A percentile compares a stretch with the other conserved stretches of the same genome.
phyloP scores from a whole-genome alignment of 2,113 vertebrate species.

The Piaya cayana region DNA sequence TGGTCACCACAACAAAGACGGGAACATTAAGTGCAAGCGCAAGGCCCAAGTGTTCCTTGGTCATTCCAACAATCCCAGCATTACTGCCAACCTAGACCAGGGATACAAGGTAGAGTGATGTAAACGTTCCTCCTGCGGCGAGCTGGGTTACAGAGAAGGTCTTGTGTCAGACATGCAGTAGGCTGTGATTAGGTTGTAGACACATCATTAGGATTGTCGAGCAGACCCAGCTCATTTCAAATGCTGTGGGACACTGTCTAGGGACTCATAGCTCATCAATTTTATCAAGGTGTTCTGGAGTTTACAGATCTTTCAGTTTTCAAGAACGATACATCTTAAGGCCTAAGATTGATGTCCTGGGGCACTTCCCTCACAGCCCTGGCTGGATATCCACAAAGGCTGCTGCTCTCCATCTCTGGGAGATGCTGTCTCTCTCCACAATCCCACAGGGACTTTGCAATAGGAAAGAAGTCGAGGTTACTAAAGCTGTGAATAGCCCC shows the following conservation, averaged over 20 bases:
- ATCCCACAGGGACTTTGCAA: neutral
- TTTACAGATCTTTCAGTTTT: neutral
- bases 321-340: neutral
- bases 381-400: neutral
- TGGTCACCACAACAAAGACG: slow-evolving; percentile 97
- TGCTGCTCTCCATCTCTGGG: neutral
- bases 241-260: neutral
- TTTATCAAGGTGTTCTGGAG: neutral
- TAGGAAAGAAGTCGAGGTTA: neutral
- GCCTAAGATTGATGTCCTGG: neutral
- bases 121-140: neutral
- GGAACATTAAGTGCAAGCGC: slow-evolving; percentile 96
- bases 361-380: neutral
- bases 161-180: neutral
- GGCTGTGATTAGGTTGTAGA: neutral
- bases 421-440: neutral
- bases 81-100: slow-evolving; percentile 94
- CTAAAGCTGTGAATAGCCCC: neutral
- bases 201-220: accelerated
- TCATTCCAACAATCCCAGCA: slow-evolving; percentile 98
- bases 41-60: slow-evolving; percentile 96
- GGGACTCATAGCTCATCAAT: neutral
- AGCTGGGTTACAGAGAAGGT: neutral
- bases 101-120: neutral
- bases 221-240: neutral